Percentiles rank a stretch among this genome's conserved stretches.
phyloP scores from a whole-genome alignment of 2,113 vertebrate genomes.

The Dascyllus trimaculatus region DNA sequence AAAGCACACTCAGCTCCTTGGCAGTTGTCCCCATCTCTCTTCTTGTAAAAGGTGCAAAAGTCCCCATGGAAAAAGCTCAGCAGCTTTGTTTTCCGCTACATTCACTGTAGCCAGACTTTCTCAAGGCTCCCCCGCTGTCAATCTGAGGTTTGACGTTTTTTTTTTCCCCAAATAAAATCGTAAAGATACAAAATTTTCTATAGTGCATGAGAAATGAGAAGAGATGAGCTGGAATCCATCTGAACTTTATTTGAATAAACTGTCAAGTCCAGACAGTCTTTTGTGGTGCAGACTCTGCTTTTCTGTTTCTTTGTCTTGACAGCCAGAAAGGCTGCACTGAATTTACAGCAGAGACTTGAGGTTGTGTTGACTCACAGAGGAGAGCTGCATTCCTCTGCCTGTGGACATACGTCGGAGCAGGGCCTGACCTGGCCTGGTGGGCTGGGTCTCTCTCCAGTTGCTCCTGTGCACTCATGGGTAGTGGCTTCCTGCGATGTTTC shows the following conservation, averaged over 20 bases:
- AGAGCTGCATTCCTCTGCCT: slow-evolving; percentile 48
- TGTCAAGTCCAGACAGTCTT: not conserved
- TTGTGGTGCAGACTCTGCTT: slow-evolving; percentile 2
- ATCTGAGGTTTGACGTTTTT: not conserved
- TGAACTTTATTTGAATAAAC: slow-evolving; percentile 26
- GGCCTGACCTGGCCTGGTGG: slow-evolving; percentile 20
- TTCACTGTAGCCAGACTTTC: not conserved
- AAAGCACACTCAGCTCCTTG: slow-evolving; percentile 44
- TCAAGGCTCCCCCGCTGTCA: not conserved
- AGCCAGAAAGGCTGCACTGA: slow-evolving; percentile 2
- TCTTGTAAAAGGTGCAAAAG: slow-evolving; percentile 30
- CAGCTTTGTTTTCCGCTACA: not conserved
- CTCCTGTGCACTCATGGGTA: slow-evolving; percentile 52
- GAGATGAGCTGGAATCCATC: slow-evolving; percentile 1
- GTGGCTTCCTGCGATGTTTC: slow-evolving; percentile 75
- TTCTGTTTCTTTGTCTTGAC: not conserved
- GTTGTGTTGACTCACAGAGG: slow-evolving; percentile 43
- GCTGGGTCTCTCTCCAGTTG: slow-evolving; percentile 40
- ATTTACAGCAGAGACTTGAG: slow-evolving; percentile 24
- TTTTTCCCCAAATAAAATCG: not conserved
- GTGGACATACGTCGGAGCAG: slow-evolving; percentile 14
- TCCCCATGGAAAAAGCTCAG: slow-evolving; percentile 7
- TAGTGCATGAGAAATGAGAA: too few relatives aligned
- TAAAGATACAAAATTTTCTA: slow-evolving; percentile 13
- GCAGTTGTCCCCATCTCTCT: slow-evolving; percentile 10